Evolutionary conservation across 2,888 invertebrate genomes (phyloP), one percentile per base, ranked within the genome.

Genomic region (Polydrusus pterygomalis): DNA sequence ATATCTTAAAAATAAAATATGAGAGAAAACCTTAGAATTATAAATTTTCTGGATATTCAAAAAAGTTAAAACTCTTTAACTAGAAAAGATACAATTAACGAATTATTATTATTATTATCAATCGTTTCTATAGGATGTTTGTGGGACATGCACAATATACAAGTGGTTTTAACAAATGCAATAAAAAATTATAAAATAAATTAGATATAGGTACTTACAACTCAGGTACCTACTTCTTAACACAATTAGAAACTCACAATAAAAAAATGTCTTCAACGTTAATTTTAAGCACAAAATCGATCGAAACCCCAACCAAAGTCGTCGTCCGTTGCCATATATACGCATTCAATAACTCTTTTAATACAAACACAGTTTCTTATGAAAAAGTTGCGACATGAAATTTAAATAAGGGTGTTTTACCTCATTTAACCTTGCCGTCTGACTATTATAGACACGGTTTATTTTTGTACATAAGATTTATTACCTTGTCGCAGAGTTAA

Each of bases 391-490:
- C 38, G 38, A 11, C 38, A 30, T 49, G 47, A 51, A 67, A 49
- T 47, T 67, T 51, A 51, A 51, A 67, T 67, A n/a, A 51, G 67
- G 67, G 67, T 67, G 49, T n/a, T 34, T 51, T 34, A 49, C 67
- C 67, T 51, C 38, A 10, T 30, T 51, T 51, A 38, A 51, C 67
- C 67, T 67, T 67, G 38, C 15, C 49, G 54, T 54, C 30, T 25
- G 38, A 25, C 10, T n/a, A 60, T 15, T 38, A 8, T 34, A 38
- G 17, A 10, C 15, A 30, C 2, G 13, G 17, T 17, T 60, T 38
- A 60, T 60, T 60, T 60, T 60, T 60, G 38, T 15, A 17, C 15
- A 60, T 60, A 34, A 47, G 47, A 17, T 17, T 47, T 17, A 17
- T 17, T 47, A 17, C 47, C 9, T 9, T 25, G 51, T 20, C 20